phyloP scores from a whole-genome alignment of 2,888 invertebrate genomes.

The Glaucopsyche alexis region DNA sequence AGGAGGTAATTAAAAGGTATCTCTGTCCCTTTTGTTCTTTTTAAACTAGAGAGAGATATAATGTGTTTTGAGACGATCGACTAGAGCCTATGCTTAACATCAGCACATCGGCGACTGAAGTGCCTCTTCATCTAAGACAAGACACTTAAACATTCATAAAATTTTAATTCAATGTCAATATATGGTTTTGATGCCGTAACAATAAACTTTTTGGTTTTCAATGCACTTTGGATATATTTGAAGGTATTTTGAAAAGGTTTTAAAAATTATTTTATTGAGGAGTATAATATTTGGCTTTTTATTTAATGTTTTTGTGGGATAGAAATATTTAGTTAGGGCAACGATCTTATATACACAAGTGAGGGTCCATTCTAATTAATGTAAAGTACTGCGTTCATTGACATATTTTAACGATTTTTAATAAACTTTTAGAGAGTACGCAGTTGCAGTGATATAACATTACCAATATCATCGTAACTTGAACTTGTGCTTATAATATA shows the following conservation, averaged over 20 bases:
- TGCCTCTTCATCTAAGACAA: constrained; percentile 10
- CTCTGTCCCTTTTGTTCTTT: constrained; percentile 10
- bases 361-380: too few species aligned
- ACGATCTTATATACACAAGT: too few species aligned
- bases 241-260: too few species aligned
- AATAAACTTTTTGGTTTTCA: background rate
- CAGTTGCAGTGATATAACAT: too few species aligned
- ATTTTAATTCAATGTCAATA: background rate
- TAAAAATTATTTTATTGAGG: too few species aligned
- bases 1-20: constrained; percentile 12
- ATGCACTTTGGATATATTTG: background rate
- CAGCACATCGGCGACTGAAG: constrained; percentile 7
- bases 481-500: background rate
- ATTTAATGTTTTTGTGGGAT: too few species aligned
- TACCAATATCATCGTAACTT: background rate
- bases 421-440: too few species aligned
- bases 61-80: background rate
- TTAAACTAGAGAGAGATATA: constrained; percentile 8
- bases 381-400: background rate
- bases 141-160: background rate
- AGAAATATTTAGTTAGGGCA: too few species aligned
- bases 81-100: constrained; percentile 15
- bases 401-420: too few species aligned
- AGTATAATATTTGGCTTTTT: too few species aligned
- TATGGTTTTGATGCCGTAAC: background rate